These are phyloP conservation scores for Hydropsyche tenuis DNA, from an alignment of 1,140 invertebrate species.

Conservation along the genomic window DNA sequence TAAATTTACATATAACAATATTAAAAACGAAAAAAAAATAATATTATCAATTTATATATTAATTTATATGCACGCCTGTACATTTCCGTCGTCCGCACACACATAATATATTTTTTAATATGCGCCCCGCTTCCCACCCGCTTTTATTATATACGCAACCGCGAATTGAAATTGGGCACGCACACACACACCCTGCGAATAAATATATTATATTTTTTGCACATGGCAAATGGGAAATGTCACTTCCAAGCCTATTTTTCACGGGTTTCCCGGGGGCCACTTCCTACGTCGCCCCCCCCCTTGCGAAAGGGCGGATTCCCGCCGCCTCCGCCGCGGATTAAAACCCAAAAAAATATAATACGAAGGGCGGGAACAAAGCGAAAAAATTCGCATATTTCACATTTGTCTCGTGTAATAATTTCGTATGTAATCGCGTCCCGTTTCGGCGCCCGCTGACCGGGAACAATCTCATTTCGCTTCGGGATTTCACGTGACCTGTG, in stretches of 20 bases:
- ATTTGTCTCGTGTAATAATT: neutral
- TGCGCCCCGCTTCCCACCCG: neutral
- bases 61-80: no score
- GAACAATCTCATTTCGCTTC: constrained; percentile 48
- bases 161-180: constrained; percentile 16
- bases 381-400: neutral
- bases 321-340: constrained; percentile 39
- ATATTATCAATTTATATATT: no score
- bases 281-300: constrained; percentile 33
- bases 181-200: neutral
- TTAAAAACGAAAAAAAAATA: no score
- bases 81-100: no score
- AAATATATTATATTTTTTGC: constrained; percentile 43
- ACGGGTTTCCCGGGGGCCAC: constrained; percentile 40
- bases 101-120: neutral
- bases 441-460: constrained; percentile 48
- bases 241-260: constrained; percentile 48
- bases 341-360: constrained; percentile 44
- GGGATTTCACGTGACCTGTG: constrained; percentile 33
- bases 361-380: neutral
- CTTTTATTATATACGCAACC: neutral
- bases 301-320: constrained; percentile 46
- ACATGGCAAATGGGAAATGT: constrained; percentile 51
- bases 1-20: no score
- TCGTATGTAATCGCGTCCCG: constrained; percentile 42